Evolutionary conservation across 2,113 vertebrate species (phyloP).

Genomic region (Rhinolophus sinicus): DNA sequence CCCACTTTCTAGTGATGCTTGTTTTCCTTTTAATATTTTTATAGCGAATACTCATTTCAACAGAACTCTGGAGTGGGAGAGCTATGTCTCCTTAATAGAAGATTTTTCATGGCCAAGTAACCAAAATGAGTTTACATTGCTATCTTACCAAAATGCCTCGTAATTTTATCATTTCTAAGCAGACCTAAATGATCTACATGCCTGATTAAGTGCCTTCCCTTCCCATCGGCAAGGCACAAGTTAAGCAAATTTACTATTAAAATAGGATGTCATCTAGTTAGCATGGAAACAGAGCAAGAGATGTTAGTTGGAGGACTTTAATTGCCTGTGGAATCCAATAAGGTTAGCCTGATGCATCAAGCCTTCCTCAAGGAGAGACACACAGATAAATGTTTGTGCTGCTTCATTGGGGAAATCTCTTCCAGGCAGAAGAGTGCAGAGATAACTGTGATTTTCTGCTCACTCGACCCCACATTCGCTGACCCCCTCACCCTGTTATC

Average conservation of each 20-base stretch:
- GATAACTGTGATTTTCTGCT: neutral
- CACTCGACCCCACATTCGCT: neutral
- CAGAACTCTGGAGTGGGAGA: neutral
- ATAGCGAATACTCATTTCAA: neutral
- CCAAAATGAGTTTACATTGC: too few relatives aligned
- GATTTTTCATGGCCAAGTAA: too few relatives aligned
- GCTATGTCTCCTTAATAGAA: neutral
- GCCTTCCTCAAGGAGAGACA: neutral
- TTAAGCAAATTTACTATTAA: neutral
- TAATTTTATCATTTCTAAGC: neutral
- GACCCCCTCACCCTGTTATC: neutral
- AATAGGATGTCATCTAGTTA: neutral
- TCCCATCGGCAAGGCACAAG: neutral
- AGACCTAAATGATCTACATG: neutral
- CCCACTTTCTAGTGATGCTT: neutral
- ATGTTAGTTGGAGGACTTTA: neutral
- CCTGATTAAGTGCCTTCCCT: neutral
- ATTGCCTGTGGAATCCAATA: constrained; percentile 4
- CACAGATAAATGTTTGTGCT: neutral
- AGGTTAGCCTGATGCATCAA: neutral
- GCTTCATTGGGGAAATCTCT: neutral
- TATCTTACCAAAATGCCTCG: neutral
- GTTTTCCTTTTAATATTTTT: constrained; percentile 28
- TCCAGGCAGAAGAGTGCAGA: neutral
- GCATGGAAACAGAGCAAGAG: neutral